Percentiles rank a stretch among this genome's conserved stretches.
Evolutionary conservation across 2,797 vertebrate species (phyloP).

Genomic region (Phataginus tricuspis): DNA sequence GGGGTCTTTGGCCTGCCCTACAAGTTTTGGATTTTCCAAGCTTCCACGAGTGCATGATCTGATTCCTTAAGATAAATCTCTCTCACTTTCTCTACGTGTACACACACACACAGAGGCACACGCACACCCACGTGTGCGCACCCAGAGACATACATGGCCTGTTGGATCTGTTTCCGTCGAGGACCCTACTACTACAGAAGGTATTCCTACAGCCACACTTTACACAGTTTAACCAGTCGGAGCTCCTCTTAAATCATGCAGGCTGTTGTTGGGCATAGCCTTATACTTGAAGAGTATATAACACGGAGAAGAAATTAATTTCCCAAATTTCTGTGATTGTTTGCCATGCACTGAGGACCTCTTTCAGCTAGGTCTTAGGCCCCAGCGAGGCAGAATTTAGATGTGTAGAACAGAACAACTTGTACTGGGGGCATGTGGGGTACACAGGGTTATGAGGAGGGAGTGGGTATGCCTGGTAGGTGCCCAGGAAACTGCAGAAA

Average conservation of each 20-base stretch:
- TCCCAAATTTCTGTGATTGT: background rate
- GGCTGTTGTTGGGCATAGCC: background rate
- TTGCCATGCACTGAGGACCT: background rate
- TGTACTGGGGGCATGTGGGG: background rate
- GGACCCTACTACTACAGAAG: background rate
- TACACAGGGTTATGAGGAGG: background rate
- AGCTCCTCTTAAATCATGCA: background rate
- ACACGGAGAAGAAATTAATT: conserved; percentile 12
- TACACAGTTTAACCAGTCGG: background rate
- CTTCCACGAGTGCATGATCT: background rate
- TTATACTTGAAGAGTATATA: background rate
- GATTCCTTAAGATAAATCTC: background rate
- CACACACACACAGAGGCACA: background rate
- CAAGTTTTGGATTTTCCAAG: background rate
- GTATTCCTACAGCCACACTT: background rate
- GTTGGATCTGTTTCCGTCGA: background rate
- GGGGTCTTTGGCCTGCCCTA: background rate
- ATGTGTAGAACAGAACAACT: background rate
- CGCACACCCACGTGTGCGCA: too few species aligned
- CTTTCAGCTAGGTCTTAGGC: background rate
- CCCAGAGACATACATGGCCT: background rate
- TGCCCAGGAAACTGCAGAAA: background rate
- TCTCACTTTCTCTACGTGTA: background rate
- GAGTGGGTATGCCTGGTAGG: background rate
- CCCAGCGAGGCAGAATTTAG: background rate